Evolutionary conservation across 2,113 vertebrate genomes (phyloP), one percentile per base, ranked within the genome.

Genomic region (Oncorhynchus masou): DNA sequence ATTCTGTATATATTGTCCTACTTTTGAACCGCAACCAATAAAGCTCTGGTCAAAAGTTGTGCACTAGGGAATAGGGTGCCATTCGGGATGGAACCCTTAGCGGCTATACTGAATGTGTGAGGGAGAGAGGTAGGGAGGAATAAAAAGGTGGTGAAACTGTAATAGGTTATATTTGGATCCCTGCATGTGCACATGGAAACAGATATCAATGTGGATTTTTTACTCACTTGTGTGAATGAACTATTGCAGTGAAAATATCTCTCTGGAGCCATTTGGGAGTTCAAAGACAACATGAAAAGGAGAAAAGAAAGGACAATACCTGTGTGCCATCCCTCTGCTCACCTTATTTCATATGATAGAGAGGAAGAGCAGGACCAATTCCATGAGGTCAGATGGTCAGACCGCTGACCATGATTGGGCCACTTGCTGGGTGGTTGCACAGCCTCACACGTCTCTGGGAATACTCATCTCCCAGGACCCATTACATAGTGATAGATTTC

Each of bases 401-500:
- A 24, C 72, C 59, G 8, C 8, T 29, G 73, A 25, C 73, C 64
- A 29, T 73, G 39, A 74, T 74, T 76, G 15, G 9, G n/a, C 49
- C 57, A 13, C 49, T 16, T 8, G n/a, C 3, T 39, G 25, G 31
- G 51, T 54, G 9, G 51, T 57, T 75, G 20, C 29, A 59, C 49
- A 39, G 13, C 22, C 68, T 70, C n/a, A 22, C 65, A 13, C 13
- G 2, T 25, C 57, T 76, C 27, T 34, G 66, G 66, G 67, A 76
- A 60, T 24, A 13, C 54, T 39, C 16, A 13, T 5, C 15, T 69
- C 29, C 49, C 51, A 34, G 5, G n/a, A 59, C 66, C 34, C 74
- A 69, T 70, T 76, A 76, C 9, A 39, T 9, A 68, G 8, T 76
- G 57, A 60, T 76, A 59, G 67, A 76, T 68, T 34, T 68, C 3